phyloP scores from a whole-genome alignment of 2,113 vertebrate species.

The Chlorodrepanis virens region DNA sequence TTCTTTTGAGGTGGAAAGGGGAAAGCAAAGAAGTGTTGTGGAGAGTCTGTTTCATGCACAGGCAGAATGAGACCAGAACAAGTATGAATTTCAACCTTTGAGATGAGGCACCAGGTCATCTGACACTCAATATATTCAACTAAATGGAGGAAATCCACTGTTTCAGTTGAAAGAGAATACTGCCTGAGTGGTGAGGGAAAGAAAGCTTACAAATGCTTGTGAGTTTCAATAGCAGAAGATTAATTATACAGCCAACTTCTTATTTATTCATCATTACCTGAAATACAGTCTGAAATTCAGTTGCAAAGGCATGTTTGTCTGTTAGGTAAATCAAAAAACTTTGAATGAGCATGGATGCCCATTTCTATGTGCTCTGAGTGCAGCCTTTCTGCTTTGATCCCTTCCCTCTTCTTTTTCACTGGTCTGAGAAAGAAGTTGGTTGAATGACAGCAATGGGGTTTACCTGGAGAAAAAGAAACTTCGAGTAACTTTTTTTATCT shows the following conservation, averaged over 20 bases:
- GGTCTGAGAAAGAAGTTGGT: neutral
- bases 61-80: neutral
- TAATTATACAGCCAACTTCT: neutral
- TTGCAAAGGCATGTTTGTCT: neutral
- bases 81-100: neutral
- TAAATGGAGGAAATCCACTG: neutral
- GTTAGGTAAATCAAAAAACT: neutral
- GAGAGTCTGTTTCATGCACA: neutral
- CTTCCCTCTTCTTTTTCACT: neutral
- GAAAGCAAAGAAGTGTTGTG: neutral
- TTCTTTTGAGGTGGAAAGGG: neutral
- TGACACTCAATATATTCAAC: neutral
- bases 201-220: neutral
- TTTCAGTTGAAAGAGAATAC: neutral
- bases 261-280: neutral
- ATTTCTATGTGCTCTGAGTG: neutral
- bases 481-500: neutral
- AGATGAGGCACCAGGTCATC: neutral
- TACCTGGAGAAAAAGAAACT: neutral
- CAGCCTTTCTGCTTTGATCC: neutral
- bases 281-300: neutral
- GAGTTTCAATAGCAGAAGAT: neutral
- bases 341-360: neutral
- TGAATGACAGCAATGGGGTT: neutral
- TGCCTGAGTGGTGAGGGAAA: neutral